Base-by-base conservation (phyloP, 2,113 vertebrate genomes). In the Microtus oregoni region DNA sequence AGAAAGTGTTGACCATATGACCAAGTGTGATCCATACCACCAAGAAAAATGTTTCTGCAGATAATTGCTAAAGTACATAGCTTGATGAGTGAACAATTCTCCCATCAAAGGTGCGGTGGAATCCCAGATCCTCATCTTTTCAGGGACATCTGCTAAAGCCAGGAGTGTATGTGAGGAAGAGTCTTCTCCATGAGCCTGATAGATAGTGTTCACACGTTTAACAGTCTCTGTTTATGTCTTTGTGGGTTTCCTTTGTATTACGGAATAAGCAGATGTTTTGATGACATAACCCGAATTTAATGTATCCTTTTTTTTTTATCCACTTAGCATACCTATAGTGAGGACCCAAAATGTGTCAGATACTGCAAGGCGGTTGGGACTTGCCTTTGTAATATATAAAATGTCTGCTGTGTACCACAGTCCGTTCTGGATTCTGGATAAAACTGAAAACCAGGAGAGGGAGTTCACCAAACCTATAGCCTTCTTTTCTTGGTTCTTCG, bases 291-390 rank as follows among this genome's bases (percentile, higher is more conserved):
- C 75, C 10, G 47, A 85, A 82, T 88, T 85, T 86, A 95, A 78
- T n/a, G 28, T 95, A 79, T 81, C 89, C 19, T 67, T 96, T 93
- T 85, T n/a, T 35, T 93, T 85, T 35, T 63, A 68, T 92, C 89
- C 47, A 41, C 52, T 92, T 22, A 93, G 7, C 15, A 15, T 47
- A 7, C 88, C 32, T 83, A 72, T 82, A 22, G 44, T 73, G 67
- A 91, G 30, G 61, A 50, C 15, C 15, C 92, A 14, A 44, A 91
- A 0, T 88, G 35, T 72, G 19, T 75, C 67, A 58, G 44, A 35
- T 28, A 24, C 76, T 47, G 19, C 3, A 61, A 35, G 72, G 55
- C 65, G 32, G n/a, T 73, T 68, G 52, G 44, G 15, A 89, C 89
- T 92, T 65, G 65, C 68, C 55, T 75, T 78, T 73, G 82, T 65